These are phyloP conservation scores for Halictus ligatus DNA, from an alignment of 2,888 invertebrate genomes.

Conservation along the genomic window DNA sequence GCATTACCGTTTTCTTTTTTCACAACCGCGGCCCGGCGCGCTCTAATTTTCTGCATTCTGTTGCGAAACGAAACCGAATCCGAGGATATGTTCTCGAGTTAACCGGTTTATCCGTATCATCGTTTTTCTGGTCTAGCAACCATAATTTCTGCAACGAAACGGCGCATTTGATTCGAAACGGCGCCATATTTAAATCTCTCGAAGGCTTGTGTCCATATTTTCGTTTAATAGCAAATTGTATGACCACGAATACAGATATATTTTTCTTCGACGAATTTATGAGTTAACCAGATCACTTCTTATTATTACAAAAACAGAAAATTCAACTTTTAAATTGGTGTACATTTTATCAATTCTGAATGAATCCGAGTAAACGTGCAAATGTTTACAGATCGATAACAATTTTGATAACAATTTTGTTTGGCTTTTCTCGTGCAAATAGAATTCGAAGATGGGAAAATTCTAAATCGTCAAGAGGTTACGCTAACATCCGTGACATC, in stretches of 20 bases:
- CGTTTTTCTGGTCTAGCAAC: neutral
- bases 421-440: too few species aligned
- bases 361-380: too few species aligned
- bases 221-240: neutral
- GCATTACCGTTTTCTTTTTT: neutral
- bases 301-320: neutral
- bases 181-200: neutral
- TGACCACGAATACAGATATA: neutral
- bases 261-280: neutral
- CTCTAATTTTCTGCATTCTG: constrained; percentile 37
- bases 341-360: neutral
- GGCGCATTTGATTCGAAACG: neutral
- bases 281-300: neutral
- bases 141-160: constrained; percentile 3
- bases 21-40: neutral
- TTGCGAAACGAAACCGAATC: neutral
- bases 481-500: too few species aligned
- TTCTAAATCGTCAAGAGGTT: too few species aligned
- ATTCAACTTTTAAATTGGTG: neutral
- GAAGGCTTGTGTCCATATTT: neutral
- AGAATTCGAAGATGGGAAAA: too few species aligned
- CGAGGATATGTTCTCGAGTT: neutral
- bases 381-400: too few species aligned
- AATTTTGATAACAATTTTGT: too few species aligned
- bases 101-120: constrained; percentile 23